A percentile compares a stretch with the other conserved stretches of the same genome.
phyloP scores from a whole-genome alignment of 2,797 vertebrate species.

The Nyctibius grandis region DNA sequence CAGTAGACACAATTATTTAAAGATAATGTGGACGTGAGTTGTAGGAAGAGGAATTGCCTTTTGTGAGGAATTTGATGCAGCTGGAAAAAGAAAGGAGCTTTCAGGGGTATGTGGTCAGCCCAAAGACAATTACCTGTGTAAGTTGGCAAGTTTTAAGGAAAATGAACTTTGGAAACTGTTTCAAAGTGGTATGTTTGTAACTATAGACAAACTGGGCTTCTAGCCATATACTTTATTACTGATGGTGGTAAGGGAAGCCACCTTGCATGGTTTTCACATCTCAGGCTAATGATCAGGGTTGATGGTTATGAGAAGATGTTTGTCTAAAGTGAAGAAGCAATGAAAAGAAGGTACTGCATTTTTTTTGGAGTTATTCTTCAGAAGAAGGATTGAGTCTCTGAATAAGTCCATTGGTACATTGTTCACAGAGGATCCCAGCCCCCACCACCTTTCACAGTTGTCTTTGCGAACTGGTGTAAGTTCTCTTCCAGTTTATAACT shows the following conservation, averaged over 20 bases:
- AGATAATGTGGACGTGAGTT: fast-evolving
- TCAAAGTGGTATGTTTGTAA: neutral
- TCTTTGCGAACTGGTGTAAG: neutral
- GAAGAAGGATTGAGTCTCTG: neutral
- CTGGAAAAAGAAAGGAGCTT: neutral
- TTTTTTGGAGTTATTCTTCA: neutral
- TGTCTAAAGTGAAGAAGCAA: neutral
- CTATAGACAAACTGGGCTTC: neutral
- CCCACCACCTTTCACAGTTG: neutral
- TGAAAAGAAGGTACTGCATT: neutral
- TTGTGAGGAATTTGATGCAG: neutral
- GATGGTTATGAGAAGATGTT: neutral
- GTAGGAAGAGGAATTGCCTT: neutral
- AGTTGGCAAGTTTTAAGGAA: neutral
- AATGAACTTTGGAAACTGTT: neutral
- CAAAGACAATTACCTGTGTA: neutral
- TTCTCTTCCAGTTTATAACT: neutral
- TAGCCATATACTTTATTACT: neutral
- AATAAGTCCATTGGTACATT: neutral
- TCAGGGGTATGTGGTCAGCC: neutral
- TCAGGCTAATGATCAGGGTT: neutral
- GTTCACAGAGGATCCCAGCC: neutral
- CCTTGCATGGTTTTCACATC: neutral
- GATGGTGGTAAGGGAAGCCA: neutral
- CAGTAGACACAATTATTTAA: neutral